phyloP scores from a whole-genome alignment of 1,140 invertebrate species.

The Drosophila watanabei region DNA sequence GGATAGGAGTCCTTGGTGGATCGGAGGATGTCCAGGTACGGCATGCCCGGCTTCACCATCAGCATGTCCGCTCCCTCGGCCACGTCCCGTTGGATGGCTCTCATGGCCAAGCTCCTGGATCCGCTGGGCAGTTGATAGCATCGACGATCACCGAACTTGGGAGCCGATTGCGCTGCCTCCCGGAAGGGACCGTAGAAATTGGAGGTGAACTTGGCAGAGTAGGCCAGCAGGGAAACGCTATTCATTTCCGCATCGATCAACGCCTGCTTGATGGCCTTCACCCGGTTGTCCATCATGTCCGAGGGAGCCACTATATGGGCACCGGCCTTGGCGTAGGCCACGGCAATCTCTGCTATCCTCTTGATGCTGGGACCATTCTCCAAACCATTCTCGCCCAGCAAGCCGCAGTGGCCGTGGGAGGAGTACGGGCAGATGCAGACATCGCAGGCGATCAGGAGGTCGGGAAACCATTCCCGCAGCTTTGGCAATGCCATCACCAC shows the following conservation, averaged over 20 bases:
- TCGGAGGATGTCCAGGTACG: constrained; percentile 96
- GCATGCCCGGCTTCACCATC: constrained; percentile 98
- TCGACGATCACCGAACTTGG: constrained; percentile 95
- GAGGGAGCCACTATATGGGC: constrained; percentile 97
- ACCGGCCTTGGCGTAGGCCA: constrained; percentile 95
- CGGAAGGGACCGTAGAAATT: constrained; percentile 98
- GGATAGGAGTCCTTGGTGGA: constrained; percentile 94
- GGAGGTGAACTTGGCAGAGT: constrained; percentile 98
- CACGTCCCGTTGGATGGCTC: constrained; percentile 96
- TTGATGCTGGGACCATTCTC: constrained; percentile 93
- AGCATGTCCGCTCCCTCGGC: constrained; percentile 98
- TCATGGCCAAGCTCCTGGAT: constrained; percentile 92
- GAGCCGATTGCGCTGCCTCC: constrained; percentile 96
- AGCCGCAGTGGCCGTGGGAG: constrained; percentile 97
- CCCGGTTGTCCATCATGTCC: constrained; percentile 99
- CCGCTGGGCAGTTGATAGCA: constrained; percentile 97
- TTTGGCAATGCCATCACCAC: constrained; percentile 92
- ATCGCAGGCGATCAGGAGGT: constrained; percentile 96
- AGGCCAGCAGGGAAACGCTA: constrained; percentile 94
- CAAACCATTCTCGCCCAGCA: constrained; percentile 90
- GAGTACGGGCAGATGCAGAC: constrained; percentile 98
- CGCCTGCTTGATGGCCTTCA: constrained; percentile 94
- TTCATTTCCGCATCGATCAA: constrained; percentile 90
- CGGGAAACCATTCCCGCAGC: constrained; percentile 92
- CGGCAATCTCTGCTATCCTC: constrained; percentile 94